Conservation (phyloP, 2,113 vertebrate species). For the Noturus placidus region DNA sequence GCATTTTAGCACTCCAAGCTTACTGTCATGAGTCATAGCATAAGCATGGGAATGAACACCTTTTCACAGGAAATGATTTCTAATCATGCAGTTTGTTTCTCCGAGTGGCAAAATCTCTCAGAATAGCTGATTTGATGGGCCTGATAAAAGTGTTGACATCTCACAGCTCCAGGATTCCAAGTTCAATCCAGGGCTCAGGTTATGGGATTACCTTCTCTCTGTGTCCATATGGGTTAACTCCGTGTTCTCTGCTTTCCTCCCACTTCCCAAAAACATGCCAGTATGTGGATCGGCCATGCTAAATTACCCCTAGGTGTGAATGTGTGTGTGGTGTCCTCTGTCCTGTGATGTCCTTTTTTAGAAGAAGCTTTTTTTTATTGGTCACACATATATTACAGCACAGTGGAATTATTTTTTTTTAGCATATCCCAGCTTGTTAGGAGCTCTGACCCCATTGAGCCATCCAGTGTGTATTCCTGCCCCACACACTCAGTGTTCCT, state of each 20-base stretch:
- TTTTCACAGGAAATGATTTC: constrained; percentile 11
- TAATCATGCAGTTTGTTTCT: constrained; percentile 6
- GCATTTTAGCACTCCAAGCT: neutral
- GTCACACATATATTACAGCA: too few species aligned
- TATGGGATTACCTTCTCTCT: neutral
- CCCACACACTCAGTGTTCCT: neutral
- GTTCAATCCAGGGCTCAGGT: neutral
- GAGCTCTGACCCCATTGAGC: too few species aligned
- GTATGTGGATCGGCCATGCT: neutral
- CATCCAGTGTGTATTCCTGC: neutral
- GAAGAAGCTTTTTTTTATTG: too few species aligned
- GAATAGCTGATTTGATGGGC: neutral
- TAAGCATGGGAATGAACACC: neutral
- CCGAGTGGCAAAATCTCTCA: neutral
- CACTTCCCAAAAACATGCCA: neutral
- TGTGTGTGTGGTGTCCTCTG: neutral
- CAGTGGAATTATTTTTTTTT: too few species aligned
- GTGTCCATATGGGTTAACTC: neutral
- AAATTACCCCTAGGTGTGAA: neutral
- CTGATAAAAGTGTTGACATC: neutral
- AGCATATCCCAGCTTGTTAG: too few species aligned
- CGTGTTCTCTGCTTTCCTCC: neutral
- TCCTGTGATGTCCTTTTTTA: neutral
- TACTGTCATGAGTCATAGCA: constrained; percentile 7
- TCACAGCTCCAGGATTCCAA: neutral